Evolutionary conservation across 2,797 vertebrate genomes (phyloP).

Genomic region (Enteromius mattozi): DNA sequence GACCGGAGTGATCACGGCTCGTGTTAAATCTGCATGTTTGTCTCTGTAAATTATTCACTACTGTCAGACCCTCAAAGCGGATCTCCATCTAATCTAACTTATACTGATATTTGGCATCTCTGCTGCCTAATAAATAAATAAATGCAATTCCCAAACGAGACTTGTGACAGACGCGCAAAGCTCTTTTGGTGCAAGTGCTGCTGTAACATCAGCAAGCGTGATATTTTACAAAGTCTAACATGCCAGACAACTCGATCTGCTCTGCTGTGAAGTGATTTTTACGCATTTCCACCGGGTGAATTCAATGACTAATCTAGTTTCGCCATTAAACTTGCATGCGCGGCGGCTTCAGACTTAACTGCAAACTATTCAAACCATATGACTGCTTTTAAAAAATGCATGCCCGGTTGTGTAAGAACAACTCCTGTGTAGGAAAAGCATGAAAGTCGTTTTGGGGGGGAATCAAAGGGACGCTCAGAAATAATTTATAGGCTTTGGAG

Average conservation of each 20-base stretch:
- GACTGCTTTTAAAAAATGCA: neutral
- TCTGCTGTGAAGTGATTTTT: neutral
- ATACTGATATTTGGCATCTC: constrained; percentile 5
- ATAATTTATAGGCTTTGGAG: neutral
- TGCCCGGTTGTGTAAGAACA: neutral
- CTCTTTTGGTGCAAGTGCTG: neutral
- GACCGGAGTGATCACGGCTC: neutral
- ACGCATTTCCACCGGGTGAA: neutral
- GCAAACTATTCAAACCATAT: constrained; percentile 18
- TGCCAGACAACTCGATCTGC: neutral
- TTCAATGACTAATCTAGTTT: neutral
- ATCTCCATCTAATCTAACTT: constrained; percentile 7
- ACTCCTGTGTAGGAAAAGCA: neutral
- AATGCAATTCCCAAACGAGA: constrained; percentile 22
- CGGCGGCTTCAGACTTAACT: neutral
- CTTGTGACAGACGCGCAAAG: neutral
- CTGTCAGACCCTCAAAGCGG: constrained; percentile 15
- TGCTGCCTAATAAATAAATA: constrained; percentile 24
- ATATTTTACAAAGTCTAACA: constrained; percentile 1
- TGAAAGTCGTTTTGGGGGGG: neutral
- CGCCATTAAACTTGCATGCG: constrained; percentile 2
- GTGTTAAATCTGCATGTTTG: constrained; percentile 8
- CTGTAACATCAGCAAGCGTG: neutral
- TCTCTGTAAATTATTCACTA: constrained; percentile 33
- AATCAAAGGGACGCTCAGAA: neutral